Conservation (phyloP, 2,888 invertebrate species). For the Habrosyne pyritoides region DNA sequence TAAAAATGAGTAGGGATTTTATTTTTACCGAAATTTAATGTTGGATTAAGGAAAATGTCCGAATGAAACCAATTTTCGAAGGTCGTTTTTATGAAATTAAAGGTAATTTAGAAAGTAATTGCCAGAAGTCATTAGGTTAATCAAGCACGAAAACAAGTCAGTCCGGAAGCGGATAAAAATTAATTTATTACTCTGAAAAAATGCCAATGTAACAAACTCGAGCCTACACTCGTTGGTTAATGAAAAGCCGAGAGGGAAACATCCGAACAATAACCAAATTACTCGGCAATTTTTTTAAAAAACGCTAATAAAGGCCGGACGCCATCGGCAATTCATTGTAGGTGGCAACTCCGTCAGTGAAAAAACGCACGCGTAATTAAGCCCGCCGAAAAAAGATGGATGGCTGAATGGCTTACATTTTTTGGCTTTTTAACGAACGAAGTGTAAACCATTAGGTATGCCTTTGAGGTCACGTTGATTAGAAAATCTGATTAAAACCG, state of each 20-base stretch:
- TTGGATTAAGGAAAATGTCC: neutral
- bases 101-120: neutral
- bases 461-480: constrained; percentile 8
- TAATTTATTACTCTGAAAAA: neutral
- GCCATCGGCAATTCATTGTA: constrained; percentile 31
- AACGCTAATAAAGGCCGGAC: constrained; percentile 37
- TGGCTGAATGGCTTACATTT: constrained; percentile 26
- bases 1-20: neutral
- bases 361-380: constrained; percentile 40
- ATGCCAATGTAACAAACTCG: constrained; percentile 11
- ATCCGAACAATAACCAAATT: constrained; percentile 44
- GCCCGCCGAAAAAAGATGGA: constrained; percentile 13
- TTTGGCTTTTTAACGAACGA: constrained; percentile 12
- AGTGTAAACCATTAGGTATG: constrained; percentile 1
- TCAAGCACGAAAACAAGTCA: neutral
- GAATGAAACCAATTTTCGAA: neutral
- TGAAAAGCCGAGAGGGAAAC: constrained; percentile 19
- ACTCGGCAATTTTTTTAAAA: constrained; percentile 46
- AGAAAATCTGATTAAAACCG: neutral
- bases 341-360: constrained; percentile 27
- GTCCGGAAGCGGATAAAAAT: neutral
- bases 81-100: neutral
- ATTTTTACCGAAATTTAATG: neutral
- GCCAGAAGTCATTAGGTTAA: constrained; percentile 6
- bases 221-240: constrained; percentile 16